Percentiles rank a stretch among this genome's conserved stretches.
phyloP scores from a whole-genome alignment of 2,113 vertebrate genomes.

The Malurus cyaneus region DNA sequence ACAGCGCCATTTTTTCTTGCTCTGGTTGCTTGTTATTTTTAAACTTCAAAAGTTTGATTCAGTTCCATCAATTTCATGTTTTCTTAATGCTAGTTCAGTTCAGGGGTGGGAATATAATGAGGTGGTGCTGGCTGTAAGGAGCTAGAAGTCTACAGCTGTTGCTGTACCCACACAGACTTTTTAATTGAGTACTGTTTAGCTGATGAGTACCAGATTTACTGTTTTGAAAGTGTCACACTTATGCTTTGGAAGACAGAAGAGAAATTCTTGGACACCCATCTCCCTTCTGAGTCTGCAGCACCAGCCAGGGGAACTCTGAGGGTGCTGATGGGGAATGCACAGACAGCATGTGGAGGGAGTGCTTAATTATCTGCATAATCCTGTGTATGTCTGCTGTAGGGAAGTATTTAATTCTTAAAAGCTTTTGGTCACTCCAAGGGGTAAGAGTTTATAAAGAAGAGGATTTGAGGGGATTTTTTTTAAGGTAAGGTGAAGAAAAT shows the following conservation, averaged over 20 bases:
- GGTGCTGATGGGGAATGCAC: background rate
- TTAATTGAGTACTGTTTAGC: background rate
- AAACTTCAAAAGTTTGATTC: background rate
- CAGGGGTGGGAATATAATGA: background rate
- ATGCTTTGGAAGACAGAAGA: background rate
- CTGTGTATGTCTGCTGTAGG: rapidly evolving
- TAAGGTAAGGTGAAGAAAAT: background rate
- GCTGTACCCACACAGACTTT: background rate
- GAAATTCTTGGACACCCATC: background rate
- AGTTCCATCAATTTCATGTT: background rate
- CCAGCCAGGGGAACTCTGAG: background rate
- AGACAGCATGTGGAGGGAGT: no score
- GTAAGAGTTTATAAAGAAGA: background rate
- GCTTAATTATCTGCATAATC: background rate
- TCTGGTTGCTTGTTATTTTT: background rate
- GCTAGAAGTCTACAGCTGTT: background rate
- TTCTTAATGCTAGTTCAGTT: background rate
- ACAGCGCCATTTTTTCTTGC: background rate
- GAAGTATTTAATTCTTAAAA: background rate
- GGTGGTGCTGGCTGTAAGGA: background rate
- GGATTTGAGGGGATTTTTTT: background rate
- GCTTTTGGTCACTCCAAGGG: background rate
- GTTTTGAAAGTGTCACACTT: background rate
- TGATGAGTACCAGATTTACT: background rate
- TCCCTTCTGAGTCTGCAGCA: background rate